phyloP scores from a whole-genome alignment of 2,888 invertebrate genomes.

The Eupithecia insigniata region DNA sequence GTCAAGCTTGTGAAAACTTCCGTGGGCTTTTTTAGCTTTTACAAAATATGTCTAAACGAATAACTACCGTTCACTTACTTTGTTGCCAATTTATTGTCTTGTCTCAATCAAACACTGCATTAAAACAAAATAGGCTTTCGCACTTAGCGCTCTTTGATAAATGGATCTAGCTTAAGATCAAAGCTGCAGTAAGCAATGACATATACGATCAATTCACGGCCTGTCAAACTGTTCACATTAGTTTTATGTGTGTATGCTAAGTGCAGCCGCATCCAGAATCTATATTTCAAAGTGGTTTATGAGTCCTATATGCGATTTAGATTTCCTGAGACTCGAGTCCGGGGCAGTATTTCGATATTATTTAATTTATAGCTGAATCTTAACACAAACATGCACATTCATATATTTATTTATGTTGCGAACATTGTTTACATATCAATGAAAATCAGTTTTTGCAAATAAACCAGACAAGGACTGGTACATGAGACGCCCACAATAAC shows the following conservation, averaged over 20 bases:
- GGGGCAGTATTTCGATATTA: not conserved
- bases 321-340: not conserved
- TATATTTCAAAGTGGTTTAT: slow-evolving; percentile 3
- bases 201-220: not conserved
- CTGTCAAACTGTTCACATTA: not conserved
- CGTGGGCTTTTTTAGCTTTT: not conserved
- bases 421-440: not conserved
- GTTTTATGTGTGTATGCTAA: not conserved
- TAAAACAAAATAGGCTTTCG: slow-evolving; percentile 2
- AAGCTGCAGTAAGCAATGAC: slow-evolving; percentile 1
- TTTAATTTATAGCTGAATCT: not conserved
- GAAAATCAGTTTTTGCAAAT: not conserved
- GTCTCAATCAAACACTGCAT: not conserved
- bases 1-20: not conserved
- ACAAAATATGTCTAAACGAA: not conserved
- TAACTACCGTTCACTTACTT: not conserved
- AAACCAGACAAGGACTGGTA: no score
- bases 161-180: slow-evolving; percentile 12
- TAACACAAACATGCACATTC: not conserved
- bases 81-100: not conserved
- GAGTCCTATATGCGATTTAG: not conserved
- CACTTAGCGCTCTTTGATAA: not conserved
- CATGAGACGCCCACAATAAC: no score
- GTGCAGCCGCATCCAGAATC: not conserved
- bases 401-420: not conserved